A percentile compares a stretch with the other conserved stretches of the same genome.
Conservation (phyloP, 2,113 vertebrate genomes). For the Cervus canadensis region DNA sequence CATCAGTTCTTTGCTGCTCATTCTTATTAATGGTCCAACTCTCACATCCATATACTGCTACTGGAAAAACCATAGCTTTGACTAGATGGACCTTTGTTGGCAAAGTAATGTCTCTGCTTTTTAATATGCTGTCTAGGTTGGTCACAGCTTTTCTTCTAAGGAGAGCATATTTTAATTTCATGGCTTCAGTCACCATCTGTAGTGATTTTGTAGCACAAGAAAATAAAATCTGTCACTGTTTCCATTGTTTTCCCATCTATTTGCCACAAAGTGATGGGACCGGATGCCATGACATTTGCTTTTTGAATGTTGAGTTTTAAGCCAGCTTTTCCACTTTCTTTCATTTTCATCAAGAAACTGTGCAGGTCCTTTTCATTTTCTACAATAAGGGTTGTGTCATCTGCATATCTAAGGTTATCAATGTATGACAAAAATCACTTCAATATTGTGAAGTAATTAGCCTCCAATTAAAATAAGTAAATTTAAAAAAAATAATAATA, state of each 20-base stretch:
- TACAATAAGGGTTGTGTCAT: not conserved
- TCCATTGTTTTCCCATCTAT: not conserved
- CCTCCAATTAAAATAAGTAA: not conserved
- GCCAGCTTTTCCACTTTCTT: not conserved
- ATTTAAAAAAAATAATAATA: not conserved
- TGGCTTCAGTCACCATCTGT: not conserved
- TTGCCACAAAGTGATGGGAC: not conserved
- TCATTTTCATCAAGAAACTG: not conserved
- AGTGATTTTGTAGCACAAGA: not conserved
- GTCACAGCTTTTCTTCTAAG: not conserved
- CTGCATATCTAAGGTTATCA: not conserved
- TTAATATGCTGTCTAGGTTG: not conserved
- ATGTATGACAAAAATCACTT: not conserved
- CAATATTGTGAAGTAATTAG: not conserved
- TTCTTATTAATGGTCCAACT: not conserved
- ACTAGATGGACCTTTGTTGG: not conserved
- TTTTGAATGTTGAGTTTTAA: not conserved
- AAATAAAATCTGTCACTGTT: not conserved
- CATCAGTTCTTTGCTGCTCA: not conserved
- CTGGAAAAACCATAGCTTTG: not conserved
- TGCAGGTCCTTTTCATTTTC: not conserved
- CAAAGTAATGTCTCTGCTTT: not conserved
- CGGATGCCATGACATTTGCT: not conserved
- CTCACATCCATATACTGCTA: not conserved
- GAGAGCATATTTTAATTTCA: not conserved